Conservation (phyloP, 2,888 invertebrate species). For the Zygothrica quintamaculata region DNA sequence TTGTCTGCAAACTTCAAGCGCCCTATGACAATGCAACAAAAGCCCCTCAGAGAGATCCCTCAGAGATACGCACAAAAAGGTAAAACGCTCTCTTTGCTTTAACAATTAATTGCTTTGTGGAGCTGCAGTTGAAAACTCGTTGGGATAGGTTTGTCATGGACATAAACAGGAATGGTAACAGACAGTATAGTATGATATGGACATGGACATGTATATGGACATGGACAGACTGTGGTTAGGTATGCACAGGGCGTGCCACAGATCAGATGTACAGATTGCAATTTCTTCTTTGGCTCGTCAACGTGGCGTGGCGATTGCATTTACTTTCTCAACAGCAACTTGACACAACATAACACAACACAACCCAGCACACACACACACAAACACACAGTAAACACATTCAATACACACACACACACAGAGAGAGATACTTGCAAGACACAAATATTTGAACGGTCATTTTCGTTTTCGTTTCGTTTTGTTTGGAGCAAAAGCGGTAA, state of each 20-base stretch:
- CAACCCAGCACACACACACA: conserved; percentile 15
- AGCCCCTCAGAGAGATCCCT: too few species aligned
- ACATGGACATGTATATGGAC: neutral
- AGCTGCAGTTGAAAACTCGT: conserved; percentile 67
- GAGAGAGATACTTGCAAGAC: conserved; percentile 3
- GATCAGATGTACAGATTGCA: conserved; percentile 63
- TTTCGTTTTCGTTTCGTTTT: conserved; percentile 64
- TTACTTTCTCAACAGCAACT: conserved; percentile 57
- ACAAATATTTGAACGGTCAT: conserved; percentile 59
- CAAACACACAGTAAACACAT: too few species aligned
- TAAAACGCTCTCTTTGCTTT: conserved; percentile 22
- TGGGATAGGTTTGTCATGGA: conserved; percentile 72
- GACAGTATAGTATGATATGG: too few species aligned
- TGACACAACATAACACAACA: conserved; percentile 35
- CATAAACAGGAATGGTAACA: too few species aligned
- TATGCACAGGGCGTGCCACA: conserved; percentile 57
- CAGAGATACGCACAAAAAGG: conserved; percentile 26
- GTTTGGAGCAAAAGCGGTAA: neutral
- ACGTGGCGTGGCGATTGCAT: conserved; percentile 51
- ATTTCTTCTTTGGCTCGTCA: conserved; percentile 46
- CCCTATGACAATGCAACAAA: conserved; percentile 45
- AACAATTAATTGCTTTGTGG: conserved; percentile 43
- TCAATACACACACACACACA: conserved; percentile 25
- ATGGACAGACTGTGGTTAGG: conserved; percentile 38
- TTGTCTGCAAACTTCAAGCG: conserved; percentile 49